Evolutionary conservation across 92 coral and sea anemone genomes (phyloP), one percentile per base, ranked within the genome.

Genomic region (Umimayanthus chanpuru): DNA sequence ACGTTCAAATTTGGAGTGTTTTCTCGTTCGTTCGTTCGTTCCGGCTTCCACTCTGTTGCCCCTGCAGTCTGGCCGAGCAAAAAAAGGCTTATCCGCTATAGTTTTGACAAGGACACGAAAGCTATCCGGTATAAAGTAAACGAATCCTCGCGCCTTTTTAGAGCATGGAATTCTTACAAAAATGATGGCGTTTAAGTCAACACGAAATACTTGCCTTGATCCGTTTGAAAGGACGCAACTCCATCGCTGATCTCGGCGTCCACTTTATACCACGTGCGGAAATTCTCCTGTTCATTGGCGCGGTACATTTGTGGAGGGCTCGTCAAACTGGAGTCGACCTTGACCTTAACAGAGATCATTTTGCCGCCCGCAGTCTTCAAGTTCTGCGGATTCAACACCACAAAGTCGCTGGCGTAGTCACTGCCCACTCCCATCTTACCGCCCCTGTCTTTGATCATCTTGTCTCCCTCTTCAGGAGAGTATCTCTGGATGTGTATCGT

Each of bases 361-460:
- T 92, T 84, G 29, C 81, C 90, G 41, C 87, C 85, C 40, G 29
- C 90, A 20, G 98, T 93, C 67, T 87, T 68, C 72, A 95, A 80
- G 16, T 92, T 81, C 77, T 97, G 98, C n/a, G 99, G 99, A 43
- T 90, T 91, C n/a, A 97, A 81, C 1, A 90, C 78, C 50, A 97
- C 26, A 89, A 95, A 95, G 82, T 94, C 92, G 44, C 99, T 97
- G 20, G 99, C 99, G 61, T 97, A 97, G 55, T 90, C 93, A 61
- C 88, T 90, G n/a, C 99, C 99, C 3, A 97, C 97, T 55, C 95
- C 96, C 90, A 97, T 93, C 66, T 91, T 91, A 40, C 96, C 99
- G 16, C 95, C 98, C 88, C 88, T 91, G 20, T 88, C 87, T 39
- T 93, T 89, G 14, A 95, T 90, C 95, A 92, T 91, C 30, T 85